Percentiles rank a stretch among this genome's conserved stretches.
These are phyloP conservation scores for Microtus richardsoni DNA, from an alignment of 2,113 vertebrate species.

Conservation along the genomic window DNA sequence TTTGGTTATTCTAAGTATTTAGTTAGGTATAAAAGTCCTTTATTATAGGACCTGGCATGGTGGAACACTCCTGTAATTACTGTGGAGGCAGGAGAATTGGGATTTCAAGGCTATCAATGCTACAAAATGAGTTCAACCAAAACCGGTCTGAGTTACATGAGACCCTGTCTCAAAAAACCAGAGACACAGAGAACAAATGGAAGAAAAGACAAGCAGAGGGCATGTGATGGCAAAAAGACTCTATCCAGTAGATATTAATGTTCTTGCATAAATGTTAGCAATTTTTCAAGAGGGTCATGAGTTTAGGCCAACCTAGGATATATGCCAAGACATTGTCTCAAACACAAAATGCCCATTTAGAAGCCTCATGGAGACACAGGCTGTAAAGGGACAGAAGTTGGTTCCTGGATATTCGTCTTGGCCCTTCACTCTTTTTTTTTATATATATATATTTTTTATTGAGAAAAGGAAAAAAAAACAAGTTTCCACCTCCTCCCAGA, in stretches of 20 bases:
- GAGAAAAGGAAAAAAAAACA: too few species aligned
- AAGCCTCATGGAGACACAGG: neutral
- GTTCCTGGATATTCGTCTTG: neutral
- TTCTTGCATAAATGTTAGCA: neutral
- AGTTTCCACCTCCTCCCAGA: too few species aligned
- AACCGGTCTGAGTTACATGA: neutral
- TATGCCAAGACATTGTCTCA: neutral
- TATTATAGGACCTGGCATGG: neutral
- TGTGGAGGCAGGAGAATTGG: neutral
- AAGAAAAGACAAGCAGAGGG: neutral
- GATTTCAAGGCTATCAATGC: neutral
- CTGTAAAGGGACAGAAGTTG: neutral
- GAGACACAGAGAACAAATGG: neutral
- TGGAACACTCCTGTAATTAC: neutral
- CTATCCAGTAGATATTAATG: neutral
- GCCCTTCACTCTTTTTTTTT: neutral
- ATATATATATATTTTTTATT: too few species aligned
- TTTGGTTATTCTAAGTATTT: constrained; percentile 55
- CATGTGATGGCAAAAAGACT: neutral
- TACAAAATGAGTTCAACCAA: neutral
- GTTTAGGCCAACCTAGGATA: neutral
- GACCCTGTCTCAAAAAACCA: neutral
- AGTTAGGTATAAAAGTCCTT: constrained; percentile 33
- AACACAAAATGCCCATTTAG: neutral
- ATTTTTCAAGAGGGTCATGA: neutral